Evolutionary conservation across 2,797 vertebrate genomes (phyloP), one percentile per base, ranked within the genome.

Genomic region (Enteromius thamalakanensis): DNA sequence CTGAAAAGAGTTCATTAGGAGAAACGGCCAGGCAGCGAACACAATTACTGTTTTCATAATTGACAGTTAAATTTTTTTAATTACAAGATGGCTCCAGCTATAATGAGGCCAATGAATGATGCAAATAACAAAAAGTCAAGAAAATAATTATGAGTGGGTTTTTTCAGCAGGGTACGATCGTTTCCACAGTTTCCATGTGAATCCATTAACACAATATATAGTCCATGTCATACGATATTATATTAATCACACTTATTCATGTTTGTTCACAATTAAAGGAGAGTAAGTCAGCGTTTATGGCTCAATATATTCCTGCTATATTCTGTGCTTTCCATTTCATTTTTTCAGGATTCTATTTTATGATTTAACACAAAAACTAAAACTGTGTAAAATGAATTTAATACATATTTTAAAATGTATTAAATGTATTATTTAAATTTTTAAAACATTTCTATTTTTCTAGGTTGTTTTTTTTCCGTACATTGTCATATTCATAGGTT

Each of bases 11-110:
- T 60, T 62, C 14, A 62, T 62, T 19, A 76, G 6, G 53, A 62
- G 72, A 21, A 72, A 21, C 8, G 17, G 29, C 47, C 47, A 3
- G 10, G 17, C 68, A 9, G 14, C 4, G 89, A 91, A 88, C 88
- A 86, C 89, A 92, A 93, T 94, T 92, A 93, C 90, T 84, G 86
- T 89, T 86, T 87, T 84, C 21, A 51, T 92, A 90, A 93, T 92
- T 88, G 90, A 88, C 86, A 84, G 87, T 92, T 91, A 90, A 88
- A 90, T 90, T 86, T 87, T 86, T 91, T 90, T 90, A 91, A 92
- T 90, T 86, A 70, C 76, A 83, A 82, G 88, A 89, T 72, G 84
- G 47, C 23, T 89, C 86, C 85, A 82, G 77, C 32, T 60, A 75
- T 51, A 71, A 65, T 71, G 45, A 68, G 80, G 17, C 19, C 19